phyloP scores from a whole-genome alignment of 2,113 vertebrate genomes.

The Phylloscopus trochilus region DNA sequence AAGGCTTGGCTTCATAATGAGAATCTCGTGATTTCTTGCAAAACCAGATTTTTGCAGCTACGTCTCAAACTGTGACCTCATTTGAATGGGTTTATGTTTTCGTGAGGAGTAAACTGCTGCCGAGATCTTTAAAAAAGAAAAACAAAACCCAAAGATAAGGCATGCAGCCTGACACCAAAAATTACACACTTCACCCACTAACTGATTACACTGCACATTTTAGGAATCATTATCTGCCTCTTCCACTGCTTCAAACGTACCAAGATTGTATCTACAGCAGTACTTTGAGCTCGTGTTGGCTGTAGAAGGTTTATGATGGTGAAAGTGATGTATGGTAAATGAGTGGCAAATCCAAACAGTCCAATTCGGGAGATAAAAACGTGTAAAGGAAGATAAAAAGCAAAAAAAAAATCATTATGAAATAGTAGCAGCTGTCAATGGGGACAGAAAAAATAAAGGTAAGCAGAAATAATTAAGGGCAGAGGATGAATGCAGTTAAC shows the following conservation, averaged over 20 bases:
- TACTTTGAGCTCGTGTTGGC: background rate
- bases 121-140: background rate
- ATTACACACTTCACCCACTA: background rate
- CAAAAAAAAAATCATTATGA: background rate
- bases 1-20: background rate
- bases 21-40: constrained; percentile 32
- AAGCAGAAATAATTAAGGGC: background rate
- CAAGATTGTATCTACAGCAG: background rate
- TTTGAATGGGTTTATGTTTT: background rate
- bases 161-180: background rate
- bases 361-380: background rate
- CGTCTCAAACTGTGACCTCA: background rate
- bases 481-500: background rate
- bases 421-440: background rate
- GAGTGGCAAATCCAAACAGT: background rate
- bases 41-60: constrained; percentile 32
- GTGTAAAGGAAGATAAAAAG: background rate
- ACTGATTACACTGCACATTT: constrained; percentile 1
- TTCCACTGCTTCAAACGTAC: background rate
- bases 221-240: background rate
- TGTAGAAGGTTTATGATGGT: background rate
- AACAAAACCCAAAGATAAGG: background rate
- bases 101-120: background rate
- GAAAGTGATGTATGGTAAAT: background rate
- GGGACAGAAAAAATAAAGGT: background rate